phyloP scores from a whole-genome alignment of 2,888 invertebrate genomes.

The Aphodius granarius region DNA sequence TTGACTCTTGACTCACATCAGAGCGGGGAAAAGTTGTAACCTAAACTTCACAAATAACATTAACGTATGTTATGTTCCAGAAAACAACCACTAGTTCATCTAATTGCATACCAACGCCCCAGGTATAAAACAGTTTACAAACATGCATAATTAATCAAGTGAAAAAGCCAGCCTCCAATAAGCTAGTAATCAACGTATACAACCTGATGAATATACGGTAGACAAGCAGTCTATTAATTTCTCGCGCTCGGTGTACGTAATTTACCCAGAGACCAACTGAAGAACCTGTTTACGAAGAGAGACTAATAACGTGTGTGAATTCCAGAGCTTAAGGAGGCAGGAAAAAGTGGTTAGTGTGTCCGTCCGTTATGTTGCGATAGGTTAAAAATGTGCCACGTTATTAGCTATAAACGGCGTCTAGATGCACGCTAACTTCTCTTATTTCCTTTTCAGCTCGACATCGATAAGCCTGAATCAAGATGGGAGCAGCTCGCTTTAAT shows the following conservation, averaged over 20 bases:
- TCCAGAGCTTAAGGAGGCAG: neutral
- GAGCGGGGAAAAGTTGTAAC: too few relatives aligned
- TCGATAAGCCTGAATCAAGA: neutral
- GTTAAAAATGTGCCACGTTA: constrained; percentile 20
- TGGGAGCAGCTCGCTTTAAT: neutral
- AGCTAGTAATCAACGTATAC: neutral
- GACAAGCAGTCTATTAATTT: neutral
- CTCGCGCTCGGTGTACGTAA: neutral
- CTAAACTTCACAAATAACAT: too few relatives aligned
- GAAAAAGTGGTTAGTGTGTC: constrained; percentile 25
- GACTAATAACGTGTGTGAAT: neutral
- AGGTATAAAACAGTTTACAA: neutral
- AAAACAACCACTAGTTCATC: too few relatives aligned
- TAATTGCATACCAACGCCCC: neutral
- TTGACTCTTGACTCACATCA: too few relatives aligned
- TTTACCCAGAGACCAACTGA: neutral
- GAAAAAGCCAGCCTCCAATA: neutral
- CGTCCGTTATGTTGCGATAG: constrained; percentile 23
- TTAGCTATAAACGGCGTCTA: neutral
- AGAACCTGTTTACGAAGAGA: neutral
- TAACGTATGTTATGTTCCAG: too few relatives aligned
- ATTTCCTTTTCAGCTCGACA: neutral
- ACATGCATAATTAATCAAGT: neutral
- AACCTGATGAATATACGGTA: neutral
- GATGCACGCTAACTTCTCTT: neutral